Percentiles rank a stretch among this genome's conserved stretches.
phyloP scores from a whole-genome alignment of 2,797 vertebrate species.

The Acanthurus lineatus region DNA sequence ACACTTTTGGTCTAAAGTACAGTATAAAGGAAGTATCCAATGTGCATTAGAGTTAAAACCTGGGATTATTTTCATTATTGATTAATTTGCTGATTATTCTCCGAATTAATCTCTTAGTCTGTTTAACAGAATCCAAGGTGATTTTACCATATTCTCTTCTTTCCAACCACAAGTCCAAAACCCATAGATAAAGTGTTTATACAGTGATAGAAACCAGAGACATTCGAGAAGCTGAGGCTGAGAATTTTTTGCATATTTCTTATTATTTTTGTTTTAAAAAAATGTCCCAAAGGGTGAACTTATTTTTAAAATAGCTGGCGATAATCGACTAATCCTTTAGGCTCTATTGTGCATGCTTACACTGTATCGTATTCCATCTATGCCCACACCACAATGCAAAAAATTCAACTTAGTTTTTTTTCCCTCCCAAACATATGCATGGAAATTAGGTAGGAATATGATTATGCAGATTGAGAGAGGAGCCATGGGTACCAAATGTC shows the following conservation, averaged over 20 bases:
- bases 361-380: slow-evolving; percentile 34
- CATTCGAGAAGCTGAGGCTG: slow-evolving; percentile 3
- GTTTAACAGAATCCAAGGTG: neutral
- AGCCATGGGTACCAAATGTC: slow-evolving; percentile 84
- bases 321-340: neutral
- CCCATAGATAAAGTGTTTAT: neutral
- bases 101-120: slow-evolving; percentile 1
- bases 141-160: neutral
- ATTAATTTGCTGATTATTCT: slow-evolving; percentile 9
- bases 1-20: slow-evolving; percentile 11
- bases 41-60: neutral
- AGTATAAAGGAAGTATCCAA: slow-evolving; percentile 7
- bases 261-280: neutral
- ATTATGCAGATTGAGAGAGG: slow-evolving; percentile 84
- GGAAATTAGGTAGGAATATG: slow-evolving; percentile 80
- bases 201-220: neutral
- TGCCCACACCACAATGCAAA: slow-evolving; percentile 48
- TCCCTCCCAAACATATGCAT: slow-evolving; percentile 70
- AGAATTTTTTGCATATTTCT: neutral
- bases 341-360: slow-evolving; percentile 6
- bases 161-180: neutral
- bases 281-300: slow-evolving; percentile 8
- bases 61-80: neutral
- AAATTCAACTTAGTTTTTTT: slow-evolving; percentile 53
- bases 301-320: neutral